Percentiles rank a stretch among this genome's conserved stretches.
phyloP scores from a whole-genome alignment of 2,888 invertebrate genomes.

The Epistrophe grossulariae region DNA sequence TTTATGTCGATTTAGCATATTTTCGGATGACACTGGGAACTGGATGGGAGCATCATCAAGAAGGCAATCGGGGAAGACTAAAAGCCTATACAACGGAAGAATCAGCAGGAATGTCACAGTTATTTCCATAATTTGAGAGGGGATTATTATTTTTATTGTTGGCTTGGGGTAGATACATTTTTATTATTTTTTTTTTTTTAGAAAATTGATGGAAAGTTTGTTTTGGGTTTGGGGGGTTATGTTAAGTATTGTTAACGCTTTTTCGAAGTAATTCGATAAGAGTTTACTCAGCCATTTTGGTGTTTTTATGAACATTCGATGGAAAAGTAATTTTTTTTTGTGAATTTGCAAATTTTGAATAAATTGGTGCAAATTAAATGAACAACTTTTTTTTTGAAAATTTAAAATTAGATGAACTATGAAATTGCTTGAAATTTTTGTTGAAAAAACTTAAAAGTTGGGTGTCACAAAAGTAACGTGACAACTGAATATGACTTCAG shows the following conservation, averaged over 20 bases:
- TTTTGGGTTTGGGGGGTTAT: background rate
- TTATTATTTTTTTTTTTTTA: background rate
- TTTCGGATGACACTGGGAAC: slow-evolving; percentile 63
- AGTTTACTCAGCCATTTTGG: slow-evolving; percentile 17
- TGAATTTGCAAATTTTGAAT: too few relatives aligned
- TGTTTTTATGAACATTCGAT: background rate
- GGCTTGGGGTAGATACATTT: background rate
- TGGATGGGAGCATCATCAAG: slow-evolving; percentile 15
- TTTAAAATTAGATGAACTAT: too few relatives aligned
- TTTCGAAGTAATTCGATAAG: slow-evolving; percentile 24
- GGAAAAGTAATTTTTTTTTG: too few relatives aligned
- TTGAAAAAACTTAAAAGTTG: too few relatives aligned
- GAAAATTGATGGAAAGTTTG: slow-evolving; percentile 15
- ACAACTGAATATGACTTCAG: too few relatives aligned
- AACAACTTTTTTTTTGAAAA: too few relatives aligned
- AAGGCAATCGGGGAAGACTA: slow-evolving; percentile 4
- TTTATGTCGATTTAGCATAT: slow-evolving; percentile 76
- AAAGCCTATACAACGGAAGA: slow-evolving; percentile 33
- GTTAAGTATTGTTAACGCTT: slow-evolving; percentile 16
- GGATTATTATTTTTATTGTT: slow-evolving; percentile 72
- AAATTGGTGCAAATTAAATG: too few relatives aligned
- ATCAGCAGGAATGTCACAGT: slow-evolving; percentile 70
- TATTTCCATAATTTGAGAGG: slow-evolving; percentile 70
- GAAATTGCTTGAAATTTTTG: too few relatives aligned
- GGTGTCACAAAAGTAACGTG: too few relatives aligned